Percentiles rank a stretch among this genome's conserved stretches.
Evolutionary conservation across 2,113 vertebrate species (phyloP).

Genomic region (Brevimyrus niger): DNA sequence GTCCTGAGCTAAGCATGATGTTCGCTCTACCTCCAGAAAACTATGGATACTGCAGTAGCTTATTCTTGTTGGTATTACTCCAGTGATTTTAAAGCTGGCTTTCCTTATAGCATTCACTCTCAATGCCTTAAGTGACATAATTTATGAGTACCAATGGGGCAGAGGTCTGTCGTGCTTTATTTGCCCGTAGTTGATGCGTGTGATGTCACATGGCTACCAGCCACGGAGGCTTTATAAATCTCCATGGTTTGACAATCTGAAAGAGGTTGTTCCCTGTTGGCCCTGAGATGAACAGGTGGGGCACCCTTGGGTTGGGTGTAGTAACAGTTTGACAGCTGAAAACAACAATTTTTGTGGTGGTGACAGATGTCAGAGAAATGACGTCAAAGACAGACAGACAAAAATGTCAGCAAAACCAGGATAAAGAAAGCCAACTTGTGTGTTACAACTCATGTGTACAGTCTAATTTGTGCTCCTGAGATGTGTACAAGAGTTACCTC

Average conservation of each 20-base stretch:
- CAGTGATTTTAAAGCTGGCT: neutral
- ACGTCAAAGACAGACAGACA: neutral
- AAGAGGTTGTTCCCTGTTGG: neutral
- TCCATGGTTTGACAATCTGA: neutral
- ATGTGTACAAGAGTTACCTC: neutral
- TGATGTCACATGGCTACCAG: neutral
- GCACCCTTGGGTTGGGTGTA: neutral
- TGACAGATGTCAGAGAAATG: neutral
- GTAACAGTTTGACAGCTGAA: neutral
- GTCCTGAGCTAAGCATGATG: neutral
- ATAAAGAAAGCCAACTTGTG: neutral
- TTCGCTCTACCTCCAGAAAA: neutral
- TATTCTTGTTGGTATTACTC: neutral
- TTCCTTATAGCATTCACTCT: neutral
- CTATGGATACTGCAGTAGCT: neutral
- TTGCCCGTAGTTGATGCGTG: neutral
- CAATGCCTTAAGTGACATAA: neutral
- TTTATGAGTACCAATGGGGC: neutral
- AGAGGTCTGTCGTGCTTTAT: neutral
- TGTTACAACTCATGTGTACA: neutral
- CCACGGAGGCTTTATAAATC: neutral
- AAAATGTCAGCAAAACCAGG: neutral
- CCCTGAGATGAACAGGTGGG: neutral
- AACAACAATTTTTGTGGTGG: neutral
- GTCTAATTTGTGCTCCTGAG: conserved; percentile 20